phyloP scores from a whole-genome alignment of 2,113 vertebrate species.

The Cariama cristata region DNA sequence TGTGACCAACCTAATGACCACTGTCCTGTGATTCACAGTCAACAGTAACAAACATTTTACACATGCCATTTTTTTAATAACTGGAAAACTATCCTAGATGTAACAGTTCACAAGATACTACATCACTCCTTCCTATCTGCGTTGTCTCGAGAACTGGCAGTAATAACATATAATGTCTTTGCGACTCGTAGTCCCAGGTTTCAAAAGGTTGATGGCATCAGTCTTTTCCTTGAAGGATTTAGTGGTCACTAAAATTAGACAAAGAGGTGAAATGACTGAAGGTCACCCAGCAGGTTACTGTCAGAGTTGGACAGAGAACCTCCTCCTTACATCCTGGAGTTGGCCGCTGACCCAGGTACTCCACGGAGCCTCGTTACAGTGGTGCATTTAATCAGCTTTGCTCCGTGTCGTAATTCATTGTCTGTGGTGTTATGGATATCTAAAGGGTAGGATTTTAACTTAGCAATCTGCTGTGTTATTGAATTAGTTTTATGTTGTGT shows the following conservation, averaged over 20 bases:
- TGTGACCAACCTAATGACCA: background rate
- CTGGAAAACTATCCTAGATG: background rate
- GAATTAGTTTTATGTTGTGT: conserved; percentile 63
- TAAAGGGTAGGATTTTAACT: conserved; percentile 54
- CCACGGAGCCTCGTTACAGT: background rate
- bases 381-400: background rate
- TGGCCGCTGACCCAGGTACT: background rate
- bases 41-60: background rate
- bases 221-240: background rate
- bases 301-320: background rate
- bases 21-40: conserved; percentile 5
- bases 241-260: background rate
- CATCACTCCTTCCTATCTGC: background rate
- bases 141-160: background rate
- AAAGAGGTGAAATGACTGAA: background rate
- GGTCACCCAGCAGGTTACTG: background rate
- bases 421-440: background rate
- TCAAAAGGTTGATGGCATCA: background rate
- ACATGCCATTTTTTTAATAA: background rate
- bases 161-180: background rate
- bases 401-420: background rate
- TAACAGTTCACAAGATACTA: background rate
- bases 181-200: background rate
- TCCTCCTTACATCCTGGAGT: background rate
- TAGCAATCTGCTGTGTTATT: conserved; percentile 50